Base-by-base conservation (phyloP, 2,888 invertebrate genomes). In the Dicranocentrus wangi region DNA sequence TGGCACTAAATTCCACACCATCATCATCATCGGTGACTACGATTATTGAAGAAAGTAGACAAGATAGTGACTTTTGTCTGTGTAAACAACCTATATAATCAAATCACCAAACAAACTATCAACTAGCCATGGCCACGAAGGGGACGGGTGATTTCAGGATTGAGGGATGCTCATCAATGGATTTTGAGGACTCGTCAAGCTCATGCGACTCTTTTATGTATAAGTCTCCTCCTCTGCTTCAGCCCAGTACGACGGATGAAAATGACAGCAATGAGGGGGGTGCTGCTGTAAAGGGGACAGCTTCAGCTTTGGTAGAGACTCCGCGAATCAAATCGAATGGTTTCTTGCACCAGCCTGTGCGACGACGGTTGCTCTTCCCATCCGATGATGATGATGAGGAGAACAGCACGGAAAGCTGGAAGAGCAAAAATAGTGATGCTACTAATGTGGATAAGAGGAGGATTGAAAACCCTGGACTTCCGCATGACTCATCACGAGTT, bases 111-210 rank as follows among this genome's bases (percentile, higher is more conserved):
- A 53, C 19, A 53, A 60, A 27, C 23, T 2, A 32, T n/a, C 47
- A n/a, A 10, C 63, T 63, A 63, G 63, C 63, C 63, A 42, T 63
- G 63, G 63, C 17, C 39, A 39, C 63, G 42, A 21, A 13, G 42
- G 39, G 39, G 28, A 60, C 2, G 5, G n/a, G 21, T 15, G n/a
- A 47, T n/a, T 3, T 5, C 2, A 47, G 15, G 47, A 47, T 10
- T 47, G 58, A 58, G 58, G n/a, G 28, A 60, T 28, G 28, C 25
- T 3, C 17, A 2, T 1, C 13, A 1, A n/a, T 28, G 3, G 28
- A 60, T 2, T 17, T n/a, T 19, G 63, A 63, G 3, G 63, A 63
- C 5, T 63, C 63, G 13, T 42, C 23, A 10, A 60, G 21, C 23
- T 39, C 39, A 2, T 63, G n/a, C 42, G 63, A 42, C 21, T 39